phyloP scores from a whole-genome alignment of 2,797 vertebrate species.

The Columba guinea region DNA sequence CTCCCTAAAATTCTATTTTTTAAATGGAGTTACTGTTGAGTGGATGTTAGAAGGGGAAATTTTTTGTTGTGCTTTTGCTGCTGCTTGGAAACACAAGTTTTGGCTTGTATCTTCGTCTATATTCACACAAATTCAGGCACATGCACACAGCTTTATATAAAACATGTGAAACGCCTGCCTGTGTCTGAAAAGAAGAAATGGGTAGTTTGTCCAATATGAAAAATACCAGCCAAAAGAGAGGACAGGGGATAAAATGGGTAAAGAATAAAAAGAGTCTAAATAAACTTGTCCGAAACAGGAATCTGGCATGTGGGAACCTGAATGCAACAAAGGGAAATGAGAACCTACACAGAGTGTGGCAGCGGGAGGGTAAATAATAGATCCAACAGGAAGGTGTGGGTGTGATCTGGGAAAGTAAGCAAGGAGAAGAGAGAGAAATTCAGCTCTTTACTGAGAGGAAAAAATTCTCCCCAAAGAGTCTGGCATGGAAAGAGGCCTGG shows the following conservation, averaged over 20 bases:
- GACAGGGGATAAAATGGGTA: neutral
- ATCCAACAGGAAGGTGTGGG: neutral
- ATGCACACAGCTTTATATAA: neutral
- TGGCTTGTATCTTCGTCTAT: neutral
- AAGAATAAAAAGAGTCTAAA: neutral
- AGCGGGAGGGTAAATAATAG: neutral
- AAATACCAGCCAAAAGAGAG: neutral
- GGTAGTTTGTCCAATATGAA: neutral
- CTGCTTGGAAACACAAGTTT: neutral
- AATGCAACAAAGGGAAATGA: neutral
- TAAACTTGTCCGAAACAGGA: neutral
- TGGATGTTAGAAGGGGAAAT: neutral
- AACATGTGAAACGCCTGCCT: neutral
- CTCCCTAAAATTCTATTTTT: neutral
- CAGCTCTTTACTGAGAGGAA: neutral
- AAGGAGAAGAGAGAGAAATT: neutral
- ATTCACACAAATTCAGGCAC: neutral
- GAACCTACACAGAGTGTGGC: neutral
- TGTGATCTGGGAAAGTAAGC: neutral
- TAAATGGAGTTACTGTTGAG: neutral
- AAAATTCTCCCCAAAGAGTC: neutral
- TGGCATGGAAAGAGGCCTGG: slow-evolving; percentile 29
- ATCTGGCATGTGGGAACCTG: neutral
- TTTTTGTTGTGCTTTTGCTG: neutral
- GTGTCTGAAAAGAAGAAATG: neutral